Conservation (phyloP, 2,113 vertebrate species). For the Protobothrops flavoviridis region DNA sequence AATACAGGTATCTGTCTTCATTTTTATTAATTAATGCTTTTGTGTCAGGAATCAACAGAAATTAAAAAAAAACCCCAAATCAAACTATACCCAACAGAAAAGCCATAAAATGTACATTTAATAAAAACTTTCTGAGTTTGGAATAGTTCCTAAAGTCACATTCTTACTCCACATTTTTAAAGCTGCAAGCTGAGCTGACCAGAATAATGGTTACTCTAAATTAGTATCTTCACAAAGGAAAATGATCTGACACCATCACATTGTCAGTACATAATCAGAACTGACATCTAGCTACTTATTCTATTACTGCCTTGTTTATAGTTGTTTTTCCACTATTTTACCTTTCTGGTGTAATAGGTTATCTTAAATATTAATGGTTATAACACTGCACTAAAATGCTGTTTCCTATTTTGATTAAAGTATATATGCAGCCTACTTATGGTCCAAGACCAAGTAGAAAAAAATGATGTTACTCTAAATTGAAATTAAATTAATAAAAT, state of each 20-base stretch:
- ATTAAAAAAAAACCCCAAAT: neutral
- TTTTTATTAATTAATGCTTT: neutral
- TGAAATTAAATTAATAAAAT: neutral
- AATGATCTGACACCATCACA: conserved; percentile 25
- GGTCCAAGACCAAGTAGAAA: neutral
- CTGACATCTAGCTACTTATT: conserved; percentile 57
- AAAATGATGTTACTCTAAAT: neutral
- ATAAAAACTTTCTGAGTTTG: neutral
- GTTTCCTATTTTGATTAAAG: conserved; percentile 43
- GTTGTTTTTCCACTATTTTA: conserved; percentile 54
- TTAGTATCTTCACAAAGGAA: conserved; percentile 27
- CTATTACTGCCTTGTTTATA: conserved; percentile 59
- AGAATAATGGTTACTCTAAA: conserved; percentile 24
- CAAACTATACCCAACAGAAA: neutral
- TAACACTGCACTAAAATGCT: conserved; percentile 23
- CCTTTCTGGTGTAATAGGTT: conserved; percentile 38
- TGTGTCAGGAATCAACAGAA: neutral
- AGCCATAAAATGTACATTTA: neutral
- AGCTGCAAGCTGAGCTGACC: conserved; percentile 2
- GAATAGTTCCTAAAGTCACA: neutral
- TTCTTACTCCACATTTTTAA: neutral
- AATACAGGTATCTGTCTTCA: neutral
- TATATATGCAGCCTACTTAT: neutral
- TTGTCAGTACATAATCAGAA: conserved; percentile 51
- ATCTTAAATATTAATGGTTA: conserved; percentile 13